Conservation (phyloP, 1,140 invertebrate species). For the Cheumatopsyche charites region DNA sequence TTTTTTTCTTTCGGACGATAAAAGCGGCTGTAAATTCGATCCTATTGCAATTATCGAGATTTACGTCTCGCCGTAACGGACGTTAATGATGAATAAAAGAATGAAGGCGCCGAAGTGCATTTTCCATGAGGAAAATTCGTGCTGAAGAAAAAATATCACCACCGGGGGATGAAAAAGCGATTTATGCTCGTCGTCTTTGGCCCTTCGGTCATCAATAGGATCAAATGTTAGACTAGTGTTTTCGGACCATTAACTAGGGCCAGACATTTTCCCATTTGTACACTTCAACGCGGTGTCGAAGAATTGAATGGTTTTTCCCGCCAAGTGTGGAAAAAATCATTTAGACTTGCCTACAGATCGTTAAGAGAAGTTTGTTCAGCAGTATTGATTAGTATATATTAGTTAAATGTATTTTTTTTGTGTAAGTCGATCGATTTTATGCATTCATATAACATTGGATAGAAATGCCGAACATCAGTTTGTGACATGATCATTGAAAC, state of each 20-base stretch:
- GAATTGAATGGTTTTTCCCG: too few species aligned
- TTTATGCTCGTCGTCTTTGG: background rate
- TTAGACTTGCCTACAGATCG: too few species aligned
- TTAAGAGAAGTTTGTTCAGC: too few species aligned
- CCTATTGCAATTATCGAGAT: constrained; percentile 45
- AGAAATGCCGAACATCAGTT: too few species aligned
- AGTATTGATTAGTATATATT: too few species aligned
- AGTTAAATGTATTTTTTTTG: too few species aligned
- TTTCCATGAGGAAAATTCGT: constrained; percentile 8
- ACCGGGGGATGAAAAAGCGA: background rate
- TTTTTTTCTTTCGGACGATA: constrained; percentile 1
- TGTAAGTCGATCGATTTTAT: too few species aligned
- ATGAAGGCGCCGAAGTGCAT: constrained; percentile 15
- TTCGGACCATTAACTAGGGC: constrained; percentile 16
- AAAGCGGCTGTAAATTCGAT: constrained; percentile 45
- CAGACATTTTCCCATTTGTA: constrained; percentile 14
- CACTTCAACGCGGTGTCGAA: background rate
- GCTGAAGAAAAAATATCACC: too few species aligned
- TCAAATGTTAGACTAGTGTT: constrained; percentile 22
- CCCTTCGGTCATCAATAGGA: constrained; percentile 14
- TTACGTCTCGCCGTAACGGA: constrained; percentile 33
- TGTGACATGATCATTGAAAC: too few species aligned
- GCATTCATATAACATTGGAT: too few species aligned
- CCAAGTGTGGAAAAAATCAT: too few species aligned
- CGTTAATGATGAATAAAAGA: constrained; percentile 27